Base-by-base conservation (phyloP, 2,888 invertebrate species). In the Nymphalis c-album region DNA sequence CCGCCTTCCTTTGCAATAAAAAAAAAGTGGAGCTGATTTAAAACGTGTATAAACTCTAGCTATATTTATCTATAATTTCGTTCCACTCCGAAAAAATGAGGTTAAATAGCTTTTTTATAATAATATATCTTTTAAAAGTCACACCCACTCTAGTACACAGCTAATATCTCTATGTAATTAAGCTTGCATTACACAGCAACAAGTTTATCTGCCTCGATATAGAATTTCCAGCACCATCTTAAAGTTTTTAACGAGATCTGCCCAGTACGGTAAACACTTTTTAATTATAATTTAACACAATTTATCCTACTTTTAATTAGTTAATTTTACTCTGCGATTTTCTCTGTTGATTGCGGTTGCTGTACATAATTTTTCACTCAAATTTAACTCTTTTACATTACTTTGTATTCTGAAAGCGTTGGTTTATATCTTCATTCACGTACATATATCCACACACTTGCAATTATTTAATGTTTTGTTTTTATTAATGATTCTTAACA, bases 221-320 rank as follows among this genome's bases (percentile, higher is more conserved):
- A 35, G 40, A 50, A 50, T 51, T 61, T 10, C 35, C 47, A 35
- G 48, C 48, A 53, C 57, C 62, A 58, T 62, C 62, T 67, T 61
- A 70, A 68, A 70, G 63, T 67, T 69, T 47, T 55, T 64, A 68
- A 66, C 63, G 64, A 71, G 69, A 64, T 46, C 69, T 60, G 55
- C 63, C 57, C 60, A 70, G 57, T 57, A 51, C 63, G 60, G 75
- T 76, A 77, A 78, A 76, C 75, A 76, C 71, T 75, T 77, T 78
- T 73, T 77, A 75, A 80, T 81, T 78, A 77, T 74, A 73, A 78
- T 75, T 75, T 76, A 74, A 76, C 74, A 70, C 70, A 77, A 77
- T 79, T 59, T 69, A 64, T 63, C 65, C 69, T 71, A 74, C 75
- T 77, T 76, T 77, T 78, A 76, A 77, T 78, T 78, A 80, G 77